phyloP scores from a whole-genome alignment of 2,888 invertebrate species.

The Macaria liturata region DNA sequence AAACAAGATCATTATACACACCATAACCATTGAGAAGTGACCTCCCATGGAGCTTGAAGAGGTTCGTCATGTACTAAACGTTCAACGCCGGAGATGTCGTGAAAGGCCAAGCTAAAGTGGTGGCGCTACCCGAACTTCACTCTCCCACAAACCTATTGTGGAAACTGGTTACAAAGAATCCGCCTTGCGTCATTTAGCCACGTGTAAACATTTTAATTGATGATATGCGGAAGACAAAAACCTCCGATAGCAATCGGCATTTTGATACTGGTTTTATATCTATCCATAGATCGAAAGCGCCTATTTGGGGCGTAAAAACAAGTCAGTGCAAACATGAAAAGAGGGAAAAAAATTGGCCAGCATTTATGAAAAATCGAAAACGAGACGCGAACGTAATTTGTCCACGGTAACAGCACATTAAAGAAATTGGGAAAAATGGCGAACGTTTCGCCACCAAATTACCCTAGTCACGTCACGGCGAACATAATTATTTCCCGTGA shows the following conservation, averaged over 20 bases:
- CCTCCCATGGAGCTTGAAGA: constrained; percentile 43
- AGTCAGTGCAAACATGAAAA: constrained; percentile 15
- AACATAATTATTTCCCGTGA: constrained; percentile 16
- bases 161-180: constrained; percentile 72
- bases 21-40: constrained; percentile 52
- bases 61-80: constrained; percentile 31
- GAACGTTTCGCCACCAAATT: constrained; percentile 31
- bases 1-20: constrained; percentile 62
- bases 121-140: constrained; percentile 67
- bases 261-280: constrained; percentile 54
- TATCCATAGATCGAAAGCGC: constrained; percentile 43
- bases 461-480: constrained; percentile 29
- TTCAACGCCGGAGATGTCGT: constrained; percentile 38
- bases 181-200: constrained; percentile 72
- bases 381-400: constrained; percentile 38
- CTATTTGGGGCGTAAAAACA: constrained; percentile 37
- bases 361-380: constrained; percentile 31
- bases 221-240: constrained; percentile 77
- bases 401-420: constrained; percentile 38
- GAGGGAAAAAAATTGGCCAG: constrained; percentile 23
- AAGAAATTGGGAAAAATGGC: constrained; percentile 43
- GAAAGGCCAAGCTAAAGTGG: constrained; percentile 62
- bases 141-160: constrained; percentile 70
- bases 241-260: constrained; percentile 56
- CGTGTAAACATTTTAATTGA: constrained; percentile 81